Evolutionary conservation across 2,888 invertebrate genomes (phyloP).

Genomic region (Baronia brevicornis): DNA sequence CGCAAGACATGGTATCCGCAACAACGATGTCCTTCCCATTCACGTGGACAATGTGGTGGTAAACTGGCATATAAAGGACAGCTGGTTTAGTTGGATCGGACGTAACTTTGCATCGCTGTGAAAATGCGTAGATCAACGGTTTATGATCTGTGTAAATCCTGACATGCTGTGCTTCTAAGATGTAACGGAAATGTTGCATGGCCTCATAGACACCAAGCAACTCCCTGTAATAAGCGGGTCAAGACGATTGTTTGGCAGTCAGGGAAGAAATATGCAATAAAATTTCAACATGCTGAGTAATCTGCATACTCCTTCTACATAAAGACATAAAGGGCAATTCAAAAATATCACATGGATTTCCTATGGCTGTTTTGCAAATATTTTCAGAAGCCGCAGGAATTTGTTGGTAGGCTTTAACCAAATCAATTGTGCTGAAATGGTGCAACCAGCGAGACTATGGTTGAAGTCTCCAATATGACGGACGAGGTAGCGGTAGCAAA

Average conservation of each 20-base stretch:
- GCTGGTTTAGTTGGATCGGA: slow-evolving; percentile 22
- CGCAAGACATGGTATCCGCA: slow-evolving; percentile 23
- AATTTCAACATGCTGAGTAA: slow-evolving; percentile 19
- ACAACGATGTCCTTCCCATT: slow-evolving; percentile 23
- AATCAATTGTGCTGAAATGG: slow-evolving; percentile 4
- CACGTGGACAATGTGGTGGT: slow-evolving; percentile 21
- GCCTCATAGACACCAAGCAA: no score
- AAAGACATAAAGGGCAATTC: no score
- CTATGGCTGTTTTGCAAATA: slow-evolving; percentile 24
- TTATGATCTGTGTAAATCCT: slow-evolving; percentile 21
- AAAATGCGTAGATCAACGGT: slow-evolving; percentile 18
- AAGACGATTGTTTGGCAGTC: slow-evolving; percentile 8
- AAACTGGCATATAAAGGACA: slow-evolving; percentile 23
- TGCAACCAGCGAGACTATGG: no score
- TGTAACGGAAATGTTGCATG: slow-evolving; percentile 18
- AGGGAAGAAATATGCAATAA: slow-evolving; percentile 16
- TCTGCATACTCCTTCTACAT: no score
- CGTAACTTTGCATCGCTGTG: slow-evolving; percentile 16
- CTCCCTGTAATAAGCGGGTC: slow-evolving; percentile 21
- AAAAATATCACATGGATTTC: no score
- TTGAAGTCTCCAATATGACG: no score
- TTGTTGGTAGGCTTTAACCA: slow-evolving; percentile 34
- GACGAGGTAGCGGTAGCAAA: no score
- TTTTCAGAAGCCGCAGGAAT: slow-evolving; percentile 42
- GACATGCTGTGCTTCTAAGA: slow-evolving; percentile 16